phyloP scores from a whole-genome alignment of 2,888 invertebrate genomes.

The Drosophila neutralis region DNA sequence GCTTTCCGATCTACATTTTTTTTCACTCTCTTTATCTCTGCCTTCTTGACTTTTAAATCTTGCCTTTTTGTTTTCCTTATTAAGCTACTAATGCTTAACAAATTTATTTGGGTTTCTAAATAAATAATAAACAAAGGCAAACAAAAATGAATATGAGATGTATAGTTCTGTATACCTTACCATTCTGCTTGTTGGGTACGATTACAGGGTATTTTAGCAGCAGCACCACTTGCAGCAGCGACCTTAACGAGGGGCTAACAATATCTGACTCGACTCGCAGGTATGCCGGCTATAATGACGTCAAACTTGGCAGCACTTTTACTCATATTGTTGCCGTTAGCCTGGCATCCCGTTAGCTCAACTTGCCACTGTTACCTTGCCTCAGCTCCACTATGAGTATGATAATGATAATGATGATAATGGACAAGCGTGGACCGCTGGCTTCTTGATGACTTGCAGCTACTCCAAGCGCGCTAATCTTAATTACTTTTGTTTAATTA shows the following conservation, averaged over 20 bases:
- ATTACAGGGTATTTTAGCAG: slow-evolving; percentile 13
- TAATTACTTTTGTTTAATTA: slow-evolving; percentile 85
- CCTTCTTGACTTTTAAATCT: too few relatives aligned
- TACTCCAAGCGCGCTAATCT: slow-evolving; percentile 82
- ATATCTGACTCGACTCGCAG: slow-evolving; percentile 43
- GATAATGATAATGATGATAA: slow-evolving; percentile 74
- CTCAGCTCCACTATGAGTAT: slow-evolving; percentile 41
- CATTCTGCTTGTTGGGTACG: background rate
- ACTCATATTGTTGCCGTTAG: slow-evolving; percentile 63
- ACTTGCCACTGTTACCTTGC: slow-evolving; percentile 29
- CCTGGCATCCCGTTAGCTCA: slow-evolving; percentile 7
- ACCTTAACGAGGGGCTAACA: slow-evolving; percentile 54
- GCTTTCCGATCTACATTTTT: background rate
- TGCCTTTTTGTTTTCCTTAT: background rate
- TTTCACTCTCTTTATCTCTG: background rate
- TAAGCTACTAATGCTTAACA: background rate
- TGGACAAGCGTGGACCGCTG: slow-evolving; percentile 40
- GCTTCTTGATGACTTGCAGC: slow-evolving; percentile 74
- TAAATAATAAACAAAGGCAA: too few relatives aligned
- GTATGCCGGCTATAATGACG: slow-evolving; percentile 72
- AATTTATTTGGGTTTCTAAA: background rate
- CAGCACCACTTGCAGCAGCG: slow-evolving; percentile 41
- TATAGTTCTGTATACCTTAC: rapidly evolving
- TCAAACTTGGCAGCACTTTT: slow-evolving; percentile 72
- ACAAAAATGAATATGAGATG: rapidly evolving